Evolutionary conservation across 2,888 invertebrate species (phyloP).

Genomic region (Oegoconia quadripuncta): DNA sequence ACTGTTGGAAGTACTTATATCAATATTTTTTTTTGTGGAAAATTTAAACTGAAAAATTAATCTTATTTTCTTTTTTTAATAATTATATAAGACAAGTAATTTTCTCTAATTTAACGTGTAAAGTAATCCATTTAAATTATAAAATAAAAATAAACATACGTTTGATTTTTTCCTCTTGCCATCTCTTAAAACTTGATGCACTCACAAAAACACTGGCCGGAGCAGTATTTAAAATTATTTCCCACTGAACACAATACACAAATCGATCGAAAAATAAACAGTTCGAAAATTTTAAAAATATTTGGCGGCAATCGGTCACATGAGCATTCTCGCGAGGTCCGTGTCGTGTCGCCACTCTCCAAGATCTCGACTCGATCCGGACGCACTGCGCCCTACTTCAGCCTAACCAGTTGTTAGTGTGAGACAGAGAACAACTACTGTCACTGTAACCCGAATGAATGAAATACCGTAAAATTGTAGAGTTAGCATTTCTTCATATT

Average conservation of each 20-base stretch:
- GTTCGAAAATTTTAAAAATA: conserved; percentile 41
- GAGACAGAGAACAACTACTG: conserved; percentile 54
- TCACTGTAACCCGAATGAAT: conserved; percentile 30
- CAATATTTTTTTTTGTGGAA: too few relatives aligned
- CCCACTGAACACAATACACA: conserved; percentile 46
- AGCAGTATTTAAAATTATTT: conserved; percentile 24
- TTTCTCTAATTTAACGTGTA: too few relatives aligned
- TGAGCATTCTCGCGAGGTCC: conserved; percentile 70
- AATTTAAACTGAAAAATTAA: too few relatives aligned
- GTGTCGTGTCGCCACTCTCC: conserved; percentile 71
- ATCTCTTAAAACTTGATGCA: conserved; percentile 40
- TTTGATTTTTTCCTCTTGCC: conserved; percentile 59
- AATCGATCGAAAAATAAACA: conserved; percentile 43
- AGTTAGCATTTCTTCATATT: too few relatives aligned
- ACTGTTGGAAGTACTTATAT: too few relatives aligned
- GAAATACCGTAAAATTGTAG: conserved; percentile 28
- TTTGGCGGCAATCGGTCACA: conserved; percentile 71
- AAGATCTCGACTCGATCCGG: conserved; percentile 69
- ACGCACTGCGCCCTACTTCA: conserved; percentile 73
- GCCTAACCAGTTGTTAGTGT: conserved; percentile 58
- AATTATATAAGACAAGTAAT: too few relatives aligned
- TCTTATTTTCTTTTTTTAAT: too few relatives aligned
- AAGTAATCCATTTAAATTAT: conserved; percentile 14
- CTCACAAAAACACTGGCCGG: conserved; percentile 39
- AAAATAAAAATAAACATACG: conserved; percentile 45